Percentiles rank a stretch among this genome's conserved stretches.
Evolutionary conservation across 2,113 vertebrate genomes (phyloP).

Genomic region (Mesembrinibis cayennensis): DNA sequence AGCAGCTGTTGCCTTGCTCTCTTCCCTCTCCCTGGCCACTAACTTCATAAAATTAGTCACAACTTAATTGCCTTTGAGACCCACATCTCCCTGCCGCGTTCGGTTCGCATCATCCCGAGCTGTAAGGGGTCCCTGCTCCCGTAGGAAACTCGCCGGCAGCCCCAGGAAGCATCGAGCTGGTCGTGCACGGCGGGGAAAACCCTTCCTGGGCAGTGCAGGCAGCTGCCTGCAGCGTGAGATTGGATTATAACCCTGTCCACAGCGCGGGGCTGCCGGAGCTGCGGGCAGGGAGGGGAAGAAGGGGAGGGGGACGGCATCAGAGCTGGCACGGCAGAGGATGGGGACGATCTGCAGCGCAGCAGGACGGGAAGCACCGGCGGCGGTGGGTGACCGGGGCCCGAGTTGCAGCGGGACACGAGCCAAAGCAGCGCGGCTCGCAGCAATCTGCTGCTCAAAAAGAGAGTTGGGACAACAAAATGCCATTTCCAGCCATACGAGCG

Average conservation of each 20-base stretch:
- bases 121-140: neutral
- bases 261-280: neutral
- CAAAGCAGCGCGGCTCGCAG: neutral
- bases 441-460: neutral
- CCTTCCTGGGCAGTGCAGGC: neutral
- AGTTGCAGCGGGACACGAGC: neutral
- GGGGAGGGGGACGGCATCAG: neutral
- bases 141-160: neutral
- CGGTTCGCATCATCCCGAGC: neutral
- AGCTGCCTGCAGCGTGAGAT: neutral
- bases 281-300: neutral
- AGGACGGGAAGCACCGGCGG: neutral
- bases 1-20: neutral
- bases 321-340: neutral
- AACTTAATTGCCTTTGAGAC: neutral
- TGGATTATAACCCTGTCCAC: neutral
- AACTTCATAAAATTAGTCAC: neutral
- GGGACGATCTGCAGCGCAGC: neutral
- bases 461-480: neutral
- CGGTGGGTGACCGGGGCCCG: neutral
- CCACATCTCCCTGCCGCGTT: rapidly evolving
- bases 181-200: rapidly evolving
- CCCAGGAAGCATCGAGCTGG: neutral
- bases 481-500: neutral
- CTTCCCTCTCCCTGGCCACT: neutral